Base-by-base conservation (phyloP, 2,797 vertebrate species). In the Sandelia bainsii region DNA sequence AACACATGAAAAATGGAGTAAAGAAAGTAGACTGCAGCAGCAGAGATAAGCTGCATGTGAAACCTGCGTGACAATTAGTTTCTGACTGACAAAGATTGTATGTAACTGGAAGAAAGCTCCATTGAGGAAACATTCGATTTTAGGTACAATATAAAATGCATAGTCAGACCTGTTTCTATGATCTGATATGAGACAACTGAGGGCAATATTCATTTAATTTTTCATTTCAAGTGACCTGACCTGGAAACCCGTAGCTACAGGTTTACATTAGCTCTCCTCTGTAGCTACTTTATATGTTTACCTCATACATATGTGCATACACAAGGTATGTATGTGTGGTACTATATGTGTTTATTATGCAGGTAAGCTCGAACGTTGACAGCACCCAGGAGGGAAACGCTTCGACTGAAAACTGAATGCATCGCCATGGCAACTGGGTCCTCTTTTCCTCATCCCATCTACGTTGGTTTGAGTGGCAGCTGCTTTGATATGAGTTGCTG, bases 341-440 rank as follows among this genome's bases (percentile, higher is more conserved):
- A 64, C 72, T 61, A 29, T 61, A 34, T 60, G 58, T 76, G 62
- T 83, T 79, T 79, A 62, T 82, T 37, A 75, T 77, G 73, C 84
- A 85, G 87, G 85, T 86, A 66, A 68, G 53, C 67, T 65, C 7
- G 37, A 78, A 81, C 56, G 69, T 58, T 79, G 81, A 85, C 80
- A 70, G 81, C 70, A 79, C 78, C 77, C 89, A 61, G 39, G 79
- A 88, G 84, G 87, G 23, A 20, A 84, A 71, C 25, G 53, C 84
- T 66, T 72, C 37, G 3, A 83, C 85, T 77, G 85, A 87, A 90
- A 91, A 89, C 90, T 89, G 85, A 93, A 92, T 81, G 81, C 79
- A 87, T 94, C 60, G 60, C 91, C 93, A 94, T 94, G 92, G 93
- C 86, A 94, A 95, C 93, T 85, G 74, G 79, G 67, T 89, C 83